phyloP scores from a whole-genome alignment of 1,140 invertebrate genomes.

The Vanessa atalanta region DNA sequence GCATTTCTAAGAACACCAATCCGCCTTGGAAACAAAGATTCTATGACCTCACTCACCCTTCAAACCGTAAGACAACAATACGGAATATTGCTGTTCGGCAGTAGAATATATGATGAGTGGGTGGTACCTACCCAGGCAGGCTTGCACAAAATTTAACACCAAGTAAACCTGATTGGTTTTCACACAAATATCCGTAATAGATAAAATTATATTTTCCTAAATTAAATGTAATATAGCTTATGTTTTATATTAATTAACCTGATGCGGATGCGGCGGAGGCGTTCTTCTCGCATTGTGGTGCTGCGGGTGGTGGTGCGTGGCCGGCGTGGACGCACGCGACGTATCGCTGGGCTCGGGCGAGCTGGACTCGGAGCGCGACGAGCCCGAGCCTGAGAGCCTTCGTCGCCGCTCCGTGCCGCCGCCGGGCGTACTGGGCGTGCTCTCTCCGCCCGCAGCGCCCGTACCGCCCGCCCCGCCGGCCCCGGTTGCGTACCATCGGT shows the following conservation, averaged over 20 bases:
- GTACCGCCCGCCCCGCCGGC: constrained; percentile 43
- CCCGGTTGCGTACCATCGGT: constrained; percentile 66
- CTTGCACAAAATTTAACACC: too few relatives aligned
- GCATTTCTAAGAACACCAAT: too few relatives aligned
- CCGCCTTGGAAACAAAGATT: too few relatives aligned
- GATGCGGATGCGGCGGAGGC: constrained; percentile 55
- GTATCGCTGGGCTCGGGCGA: constrained; percentile 72
- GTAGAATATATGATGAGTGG: too few relatives aligned
- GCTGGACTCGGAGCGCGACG: constrained; percentile 67
- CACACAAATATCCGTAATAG: too few relatives aligned
- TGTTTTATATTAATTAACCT: constrained; percentile 40
- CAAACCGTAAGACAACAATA: too few relatives aligned
- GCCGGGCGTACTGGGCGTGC: constrained; percentile 71
- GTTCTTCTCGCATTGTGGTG: constrained; percentile 52
- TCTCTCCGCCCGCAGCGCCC: constrained; percentile 58
- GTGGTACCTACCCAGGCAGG: too few relatives aligned
- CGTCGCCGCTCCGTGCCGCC: constrained; percentile 62
- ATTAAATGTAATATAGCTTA: too few relatives aligned
- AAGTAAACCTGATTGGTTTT: too few relatives aligned
- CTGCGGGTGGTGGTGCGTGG: constrained; percentile 54
- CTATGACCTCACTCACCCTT: too few relatives aligned
- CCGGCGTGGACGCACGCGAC: constrained; percentile 69
- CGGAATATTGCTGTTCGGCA: too few relatives aligned
- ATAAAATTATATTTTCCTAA: too few relatives aligned
- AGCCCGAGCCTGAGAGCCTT: constrained; percentile 65